Conservation (phyloP, 2,113 vertebrate species). For the Pitta sordida region DNA sequence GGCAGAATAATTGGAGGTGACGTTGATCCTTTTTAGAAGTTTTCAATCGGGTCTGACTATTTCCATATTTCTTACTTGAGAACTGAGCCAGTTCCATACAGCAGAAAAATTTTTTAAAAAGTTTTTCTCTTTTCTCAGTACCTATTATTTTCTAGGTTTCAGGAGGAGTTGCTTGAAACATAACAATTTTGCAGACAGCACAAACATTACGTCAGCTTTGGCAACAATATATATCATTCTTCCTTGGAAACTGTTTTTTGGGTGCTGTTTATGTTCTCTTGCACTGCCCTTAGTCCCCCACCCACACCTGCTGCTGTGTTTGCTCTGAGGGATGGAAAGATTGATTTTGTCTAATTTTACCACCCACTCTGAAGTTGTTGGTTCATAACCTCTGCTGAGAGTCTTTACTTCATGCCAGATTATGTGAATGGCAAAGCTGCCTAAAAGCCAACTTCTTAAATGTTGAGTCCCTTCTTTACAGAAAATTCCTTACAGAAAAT, state of each 20-base stretch:
- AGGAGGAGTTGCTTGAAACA: neutral
- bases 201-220: neutral
- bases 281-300: neutral
- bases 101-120: neutral
- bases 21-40: neutral
- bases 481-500: neutral
- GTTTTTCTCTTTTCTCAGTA: neutral
- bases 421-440: neutral
- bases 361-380: neutral
- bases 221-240: neutral
- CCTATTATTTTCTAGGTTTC: neutral
- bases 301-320: neutral
- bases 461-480: neutral
- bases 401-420: neutral
- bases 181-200: neutral
- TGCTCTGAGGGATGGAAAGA: conserved; percentile 22
- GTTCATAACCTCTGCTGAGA: neutral
- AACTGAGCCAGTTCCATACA: neutral
- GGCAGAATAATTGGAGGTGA: conserved; percentile 24
- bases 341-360: conserved; percentile 23
- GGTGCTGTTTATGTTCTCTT: neutral
- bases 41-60: neutral
- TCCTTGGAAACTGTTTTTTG: neutral
- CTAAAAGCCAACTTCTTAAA: neutral
- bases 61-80: neutral